These are phyloP conservation scores for Uropsilus gracilis DNA, from an alignment of 2,113 vertebrate species.

Conservation along the genomic window DNA sequence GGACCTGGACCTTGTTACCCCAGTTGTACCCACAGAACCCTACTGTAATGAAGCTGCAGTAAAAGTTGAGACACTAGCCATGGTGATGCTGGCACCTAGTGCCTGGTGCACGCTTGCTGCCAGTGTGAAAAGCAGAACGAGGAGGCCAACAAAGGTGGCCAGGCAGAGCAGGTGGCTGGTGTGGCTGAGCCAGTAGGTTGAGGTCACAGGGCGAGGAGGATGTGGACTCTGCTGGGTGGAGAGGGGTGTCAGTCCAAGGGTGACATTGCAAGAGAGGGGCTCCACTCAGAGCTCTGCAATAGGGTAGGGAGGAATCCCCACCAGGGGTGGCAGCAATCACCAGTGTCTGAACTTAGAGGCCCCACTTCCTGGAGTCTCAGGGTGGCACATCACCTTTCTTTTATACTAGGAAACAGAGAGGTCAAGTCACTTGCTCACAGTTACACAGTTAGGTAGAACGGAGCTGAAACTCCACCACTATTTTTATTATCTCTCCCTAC, in stretches of 20 bases:
- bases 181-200: conserved; percentile 90
- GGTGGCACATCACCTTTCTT: not conserved
- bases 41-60: conserved; percentile 93
- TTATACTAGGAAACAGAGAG: not conserved
- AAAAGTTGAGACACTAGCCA: conserved; percentile 93
- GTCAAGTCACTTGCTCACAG: not conserved
- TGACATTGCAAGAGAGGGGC: conserved; percentile 83
- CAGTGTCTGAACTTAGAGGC: not conserved
- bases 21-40: not conserved
- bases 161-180: conserved; percentile 88
- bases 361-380: not conserved
- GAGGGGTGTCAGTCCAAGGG: conserved; percentile 92
- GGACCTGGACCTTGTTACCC: fast-evolving
- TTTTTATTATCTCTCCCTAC: not conserved
- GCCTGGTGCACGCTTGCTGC: conserved; percentile 81
- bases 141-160: conserved; percentile 82
- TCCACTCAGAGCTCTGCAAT: not conserved
- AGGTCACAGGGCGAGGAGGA: conserved; percentile 85
- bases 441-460: not conserved
- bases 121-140: conserved; percentile 85
- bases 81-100: conserved; percentile 85
- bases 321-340: too few relatives aligned
- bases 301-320: not conserved
- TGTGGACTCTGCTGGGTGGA: not conserved
- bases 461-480: not conserved